Evolutionary conservation across 2,797 vertebrate genomes (phyloP), one percentile per base, ranked within the genome.

Genomic region (Aplochiton taeniatus): DNA sequence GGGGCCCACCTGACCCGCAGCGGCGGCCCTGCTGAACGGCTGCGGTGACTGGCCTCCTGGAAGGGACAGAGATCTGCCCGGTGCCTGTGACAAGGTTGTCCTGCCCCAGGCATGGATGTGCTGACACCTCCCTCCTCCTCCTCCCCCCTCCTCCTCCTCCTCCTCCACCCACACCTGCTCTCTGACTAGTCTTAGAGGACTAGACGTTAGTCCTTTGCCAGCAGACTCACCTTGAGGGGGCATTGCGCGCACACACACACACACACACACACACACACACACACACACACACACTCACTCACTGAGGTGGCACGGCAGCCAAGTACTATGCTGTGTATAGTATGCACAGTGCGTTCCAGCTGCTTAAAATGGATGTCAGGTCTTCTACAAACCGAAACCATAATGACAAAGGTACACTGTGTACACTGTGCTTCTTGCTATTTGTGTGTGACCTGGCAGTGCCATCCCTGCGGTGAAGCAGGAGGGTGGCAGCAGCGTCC

Each of bases 191-290:
- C 31, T 31, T 31, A 61, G 68, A 66, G 60, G 71, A 50, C 53
- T 2, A 1, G 0, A 7, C 9, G 66, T 53, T 84, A 77, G 31
- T 31, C 31, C 31, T 31, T 31, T 31, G 31, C 31, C 31, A 31
- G 31, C 31, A 31, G 31, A 31, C 31, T 84, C 71, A 73, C 73
- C 76, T 78, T 82, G 69, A 73, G 67, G 70, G 75, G 61, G 11
- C 31, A 43, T 8, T 7, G n/a, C 50, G 16, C 58, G 41, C 10
- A 41, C 9, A 2, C 18, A 14, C 14, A 63, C 18, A 48, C 17
- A 48, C 43, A 56, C 54, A 42, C 54, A 59, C 17, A 59, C 8
- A 48, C 46, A 48, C 46, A 4, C 46, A 48, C 46, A 48, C 46
- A 48, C 46, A 48, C 46, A 48, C 46, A 48, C 46, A 48, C 46